Percentiles rank a stretch among this genome's conserved stretches.
Evolutionary conservation across 92 coral and sea anemone species (phyloP).

Genomic region (Phenganax stokvisi): DNA sequence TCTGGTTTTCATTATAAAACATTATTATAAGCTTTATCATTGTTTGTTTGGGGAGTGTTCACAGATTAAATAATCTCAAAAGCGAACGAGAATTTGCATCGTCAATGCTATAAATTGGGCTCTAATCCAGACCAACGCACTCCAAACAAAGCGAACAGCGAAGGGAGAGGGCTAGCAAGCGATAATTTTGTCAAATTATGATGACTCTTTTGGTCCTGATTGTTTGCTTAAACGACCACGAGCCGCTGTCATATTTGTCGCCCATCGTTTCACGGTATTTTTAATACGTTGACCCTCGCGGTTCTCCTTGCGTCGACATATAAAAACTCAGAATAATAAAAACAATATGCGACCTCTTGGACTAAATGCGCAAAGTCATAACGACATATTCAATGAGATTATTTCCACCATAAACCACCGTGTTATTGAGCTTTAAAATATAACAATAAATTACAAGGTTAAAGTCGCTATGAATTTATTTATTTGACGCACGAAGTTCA

Average conservation of each 20-base stretch:
- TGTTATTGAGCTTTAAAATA: no score
- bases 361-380: neutral
- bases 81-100: neutral
- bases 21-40: constrained; percentile 1
- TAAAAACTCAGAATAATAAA: neutral
- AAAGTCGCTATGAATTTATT: no score
- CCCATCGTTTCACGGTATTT: constrained; percentile 10
- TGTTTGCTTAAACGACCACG: constrained; percentile 15
- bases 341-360: neutral
- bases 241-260: constrained; percentile 25
- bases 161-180: constrained; percentile 6
- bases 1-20: constrained; percentile 1
- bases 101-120: neutral
- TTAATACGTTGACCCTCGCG: neutral
- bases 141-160: neutral
- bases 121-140: neutral
- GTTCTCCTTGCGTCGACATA: constrained; percentile 4
- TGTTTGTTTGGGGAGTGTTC: constrained; percentile 20
- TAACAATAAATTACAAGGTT: no score
- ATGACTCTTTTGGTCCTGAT: neutral
- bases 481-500: constrained; percentile 6
- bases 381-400: no score
- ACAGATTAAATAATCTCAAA: neutral
- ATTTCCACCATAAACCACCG: no score
- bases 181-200: constrained; percentile 10